phyloP scores from a whole-genome alignment of 2,888 invertebrate genomes.

The Drosophila emarginata region DNA sequence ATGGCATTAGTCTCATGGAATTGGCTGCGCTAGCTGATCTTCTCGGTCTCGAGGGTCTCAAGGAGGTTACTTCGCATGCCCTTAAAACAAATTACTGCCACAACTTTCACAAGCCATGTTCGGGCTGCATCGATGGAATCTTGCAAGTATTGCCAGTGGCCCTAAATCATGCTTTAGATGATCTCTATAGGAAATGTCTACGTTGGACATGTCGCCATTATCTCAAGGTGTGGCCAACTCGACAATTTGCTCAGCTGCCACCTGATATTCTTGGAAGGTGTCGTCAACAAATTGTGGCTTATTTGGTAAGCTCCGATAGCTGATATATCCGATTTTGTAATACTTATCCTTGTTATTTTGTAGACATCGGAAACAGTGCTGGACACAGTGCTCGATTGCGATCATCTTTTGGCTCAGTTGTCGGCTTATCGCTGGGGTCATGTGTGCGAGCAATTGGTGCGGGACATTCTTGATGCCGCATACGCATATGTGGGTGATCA shows the following conservation, averaged over 20 bases:
- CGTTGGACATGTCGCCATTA: constrained; percentile 95
- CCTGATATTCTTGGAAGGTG: constrained; percentile 92
- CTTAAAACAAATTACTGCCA: constrained; percentile 95
- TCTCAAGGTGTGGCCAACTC: constrained; percentile 94
- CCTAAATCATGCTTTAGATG: constrained; percentile 92
- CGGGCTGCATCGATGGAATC: constrained; percentile 92
- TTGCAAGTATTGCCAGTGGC: constrained; percentile 93
- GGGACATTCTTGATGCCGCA: constrained; percentile 90
- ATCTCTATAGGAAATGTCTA: constrained; percentile 92
- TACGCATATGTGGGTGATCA: constrained; percentile 91
- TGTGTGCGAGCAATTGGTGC: constrained; percentile 86
- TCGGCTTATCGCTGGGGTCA: constrained; percentile 93
- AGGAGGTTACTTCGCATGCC: constrained; percentile 94
- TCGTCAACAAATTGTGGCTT: constrained; percentile 90
- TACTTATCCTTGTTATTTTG: not conserved
- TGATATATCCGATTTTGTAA: not conserved
- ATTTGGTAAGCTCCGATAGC: constrained; percentile 84
- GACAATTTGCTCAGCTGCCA: constrained; percentile 93
- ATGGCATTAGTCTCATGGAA: constrained; percentile 92
- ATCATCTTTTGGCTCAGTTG: constrained; percentile 89
- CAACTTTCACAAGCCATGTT: constrained; percentile 96
- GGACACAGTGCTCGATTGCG: constrained; percentile 92
- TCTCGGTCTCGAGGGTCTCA: constrained; percentile 94
- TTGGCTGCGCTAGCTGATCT: constrained; percentile 94
- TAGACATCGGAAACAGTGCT: constrained; percentile 91